Conservation (phyloP, 2,113 vertebrate genomes). For the Tachuris rubrigastra region DNA sequence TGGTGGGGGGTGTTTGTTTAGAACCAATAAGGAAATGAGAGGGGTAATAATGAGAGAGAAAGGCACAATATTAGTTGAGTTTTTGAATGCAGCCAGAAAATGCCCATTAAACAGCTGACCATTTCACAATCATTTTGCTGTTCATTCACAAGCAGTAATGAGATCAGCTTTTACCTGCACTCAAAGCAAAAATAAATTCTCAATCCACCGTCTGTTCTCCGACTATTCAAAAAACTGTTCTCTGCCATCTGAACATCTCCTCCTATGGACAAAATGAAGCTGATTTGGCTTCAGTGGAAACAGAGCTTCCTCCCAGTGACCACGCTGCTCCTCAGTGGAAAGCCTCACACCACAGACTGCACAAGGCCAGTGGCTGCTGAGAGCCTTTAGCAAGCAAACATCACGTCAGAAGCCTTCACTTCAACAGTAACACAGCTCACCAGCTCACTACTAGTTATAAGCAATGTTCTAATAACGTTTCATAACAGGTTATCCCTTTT, state of each 20-base stretch:
- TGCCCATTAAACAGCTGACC: neutral
- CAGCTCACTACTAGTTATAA: neutral
- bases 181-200: neutral
- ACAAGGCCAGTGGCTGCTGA: neutral
- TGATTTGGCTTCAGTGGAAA: neutral
- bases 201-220: neutral
- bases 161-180: neutral
- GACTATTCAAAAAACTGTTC: neutral
- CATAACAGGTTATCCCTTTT: neutral
- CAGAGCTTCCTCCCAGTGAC: neutral
- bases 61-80: neutral
- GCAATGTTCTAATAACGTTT: neutral
- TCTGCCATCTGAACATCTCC: neutral
- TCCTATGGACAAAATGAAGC: neutral
- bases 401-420: neutral
- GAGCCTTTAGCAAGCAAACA: neutral
- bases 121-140: neutral
- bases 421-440: neutral
- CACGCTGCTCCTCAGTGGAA: accelerated
- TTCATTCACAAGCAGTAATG: neutral
- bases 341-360: accelerated
- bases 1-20: accelerated
- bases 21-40: neutral
- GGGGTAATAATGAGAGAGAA: neutral
- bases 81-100: neutral